Conservation (phyloP, 2,888 invertebrate species). For the Nymphalis urticae region DNA sequence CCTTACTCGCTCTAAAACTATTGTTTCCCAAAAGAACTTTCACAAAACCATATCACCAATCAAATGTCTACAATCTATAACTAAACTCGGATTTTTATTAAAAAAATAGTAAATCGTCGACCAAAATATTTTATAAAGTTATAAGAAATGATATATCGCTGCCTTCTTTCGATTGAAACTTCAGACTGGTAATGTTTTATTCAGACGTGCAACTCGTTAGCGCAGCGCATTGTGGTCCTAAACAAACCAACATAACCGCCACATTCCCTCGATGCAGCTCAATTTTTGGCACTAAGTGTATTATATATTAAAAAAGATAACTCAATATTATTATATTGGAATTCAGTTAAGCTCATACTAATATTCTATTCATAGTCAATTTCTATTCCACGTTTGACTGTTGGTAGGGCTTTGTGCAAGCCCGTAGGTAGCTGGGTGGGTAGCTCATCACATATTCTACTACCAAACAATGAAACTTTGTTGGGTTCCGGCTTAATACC, state of each 20-base stretch:
- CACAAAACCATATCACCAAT: too few relatives aligned
- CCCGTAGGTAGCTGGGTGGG: neutral
- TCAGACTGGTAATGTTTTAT: constrained; percentile 70
- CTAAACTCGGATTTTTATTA: too few relatives aligned
- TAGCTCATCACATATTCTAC: neutral
- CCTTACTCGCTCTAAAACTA: too few relatives aligned
- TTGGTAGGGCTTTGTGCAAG: too few relatives aligned
- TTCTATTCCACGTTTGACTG: neutral
- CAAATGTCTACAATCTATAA: too few relatives aligned
- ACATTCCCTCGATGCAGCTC: constrained; percentile 57
- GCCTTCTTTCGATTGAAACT: constrained; percentile 43
- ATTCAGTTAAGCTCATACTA: neutral
- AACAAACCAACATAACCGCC: constrained; percentile 67
- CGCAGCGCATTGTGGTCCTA: constrained; percentile 74
- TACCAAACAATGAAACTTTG: too few relatives aligned
- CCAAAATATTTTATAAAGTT: too few relatives aligned
- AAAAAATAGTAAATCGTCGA: too few relatives aligned
- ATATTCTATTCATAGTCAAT: neutral
- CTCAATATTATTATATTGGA: neutral
- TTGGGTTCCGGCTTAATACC: too few relatives aligned
- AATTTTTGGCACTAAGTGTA: constrained; percentile 25
- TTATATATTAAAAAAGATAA: constrained; percentile 26
- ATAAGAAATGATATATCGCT: constrained; percentile 40
- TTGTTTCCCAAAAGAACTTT: too few relatives aligned
- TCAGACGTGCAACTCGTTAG: constrained; percentile 77